phyloP scores from a whole-genome alignment of 2,797 vertebrate genomes.

The Pipistrellus kuhlii region DNA sequence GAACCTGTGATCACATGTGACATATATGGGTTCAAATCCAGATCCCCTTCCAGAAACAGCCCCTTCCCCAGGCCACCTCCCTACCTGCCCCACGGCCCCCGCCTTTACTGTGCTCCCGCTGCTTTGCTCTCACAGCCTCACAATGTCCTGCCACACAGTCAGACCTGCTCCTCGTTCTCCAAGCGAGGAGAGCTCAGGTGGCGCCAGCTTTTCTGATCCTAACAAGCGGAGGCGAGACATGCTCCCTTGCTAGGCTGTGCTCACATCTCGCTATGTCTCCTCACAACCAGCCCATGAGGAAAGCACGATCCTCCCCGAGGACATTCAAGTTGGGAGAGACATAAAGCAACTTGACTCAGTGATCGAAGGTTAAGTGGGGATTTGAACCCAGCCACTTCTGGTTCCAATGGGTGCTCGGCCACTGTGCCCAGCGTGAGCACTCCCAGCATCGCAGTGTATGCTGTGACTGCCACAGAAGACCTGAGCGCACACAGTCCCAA shows the following conservation, averaged over 20 bases:
- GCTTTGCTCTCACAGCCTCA: background rate
- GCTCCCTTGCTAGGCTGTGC: background rate
- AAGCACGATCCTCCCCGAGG: background rate
- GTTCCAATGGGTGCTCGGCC: conserved; percentile 4
- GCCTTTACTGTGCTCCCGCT: background rate
- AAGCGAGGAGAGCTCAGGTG: background rate
- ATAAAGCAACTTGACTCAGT: background rate
- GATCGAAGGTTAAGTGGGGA: background rate
- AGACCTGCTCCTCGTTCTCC: conserved; percentile 11
- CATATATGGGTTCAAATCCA: background rate
- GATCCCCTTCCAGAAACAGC: background rate
- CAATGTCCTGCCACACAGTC: background rate
- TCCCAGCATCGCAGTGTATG: background rate
- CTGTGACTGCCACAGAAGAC: background rate
- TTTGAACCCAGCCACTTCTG: background rate
- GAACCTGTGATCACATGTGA: background rate
- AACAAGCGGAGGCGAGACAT: background rate
- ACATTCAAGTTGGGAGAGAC: background rate
- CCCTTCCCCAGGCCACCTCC: background rate
- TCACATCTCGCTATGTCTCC: background rate
- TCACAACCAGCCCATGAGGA: background rate
- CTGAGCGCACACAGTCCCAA: background rate
- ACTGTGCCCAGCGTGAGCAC: background rate
- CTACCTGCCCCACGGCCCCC: background rate
- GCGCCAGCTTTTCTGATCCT: background rate